These are phyloP conservation scores for Sylvia borin DNA, from an alignment of 2,797 vertebrate species.

Conservation along the genomic window DNA sequence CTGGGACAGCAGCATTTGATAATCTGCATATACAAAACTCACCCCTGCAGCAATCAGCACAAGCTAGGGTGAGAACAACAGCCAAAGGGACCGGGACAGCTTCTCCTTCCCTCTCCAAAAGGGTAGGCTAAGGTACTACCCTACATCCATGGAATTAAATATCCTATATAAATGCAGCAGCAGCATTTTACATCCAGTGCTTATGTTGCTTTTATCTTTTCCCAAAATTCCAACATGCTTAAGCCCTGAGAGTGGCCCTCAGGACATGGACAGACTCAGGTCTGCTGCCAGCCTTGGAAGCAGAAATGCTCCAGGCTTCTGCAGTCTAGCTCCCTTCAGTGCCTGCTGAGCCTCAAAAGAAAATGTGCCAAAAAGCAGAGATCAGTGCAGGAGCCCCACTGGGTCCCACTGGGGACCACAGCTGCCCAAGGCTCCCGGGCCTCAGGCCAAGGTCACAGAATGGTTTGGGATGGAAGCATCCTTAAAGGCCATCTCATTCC, in stretches of 20 bases:
- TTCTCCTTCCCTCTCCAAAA: neutral
- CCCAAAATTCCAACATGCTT: neutral
- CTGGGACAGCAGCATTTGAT: neutral
- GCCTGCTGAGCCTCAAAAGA: neutral
- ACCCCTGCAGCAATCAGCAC: neutral
- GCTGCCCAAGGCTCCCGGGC: neutral
- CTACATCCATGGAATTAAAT: neutral
- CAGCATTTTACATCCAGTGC: neutral
- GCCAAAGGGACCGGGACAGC: neutral
- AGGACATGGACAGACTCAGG: neutral
- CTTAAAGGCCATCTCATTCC: neutral
- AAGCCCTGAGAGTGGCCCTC: neutral
- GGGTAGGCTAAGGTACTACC: neutral
- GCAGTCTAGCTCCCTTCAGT: neutral
- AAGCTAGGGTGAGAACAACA: accelerated
- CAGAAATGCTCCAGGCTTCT: neutral
- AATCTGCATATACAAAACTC: accelerated
- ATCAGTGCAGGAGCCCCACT: neutral
- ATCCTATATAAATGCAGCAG: neutral
- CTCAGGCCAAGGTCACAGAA: neutral
- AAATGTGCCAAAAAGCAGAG: neutral
- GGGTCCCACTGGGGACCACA: accelerated
- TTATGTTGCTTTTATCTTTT: too few relatives aligned
- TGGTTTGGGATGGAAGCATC: neutral
- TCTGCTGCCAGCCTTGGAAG: neutral